A percentile compares a stretch with the other conserved stretches of the same genome.
Evolutionary conservation across 2,888 invertebrate genomes (phyloP).

Genomic region (Polia nebulosa): DNA sequence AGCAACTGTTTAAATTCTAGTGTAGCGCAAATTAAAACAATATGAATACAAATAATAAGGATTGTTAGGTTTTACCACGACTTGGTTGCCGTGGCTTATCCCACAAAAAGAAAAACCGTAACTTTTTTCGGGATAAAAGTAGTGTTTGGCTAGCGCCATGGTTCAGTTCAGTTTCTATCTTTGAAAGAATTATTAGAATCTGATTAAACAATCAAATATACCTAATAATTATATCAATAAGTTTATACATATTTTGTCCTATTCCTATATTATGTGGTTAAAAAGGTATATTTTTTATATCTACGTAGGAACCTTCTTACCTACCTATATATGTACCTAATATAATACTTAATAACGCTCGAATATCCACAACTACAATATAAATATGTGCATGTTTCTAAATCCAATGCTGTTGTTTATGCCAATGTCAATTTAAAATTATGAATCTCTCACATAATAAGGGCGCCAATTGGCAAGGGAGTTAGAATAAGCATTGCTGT

Average conservation of each 20-base stretch:
- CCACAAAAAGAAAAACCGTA: too few relatives aligned
- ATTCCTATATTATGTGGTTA: background rate
- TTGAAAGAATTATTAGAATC: too few relatives aligned
- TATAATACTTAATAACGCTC: constrained; percentile 1
- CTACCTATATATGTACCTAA: background rate
- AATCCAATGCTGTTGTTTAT: constrained; percentile 30
- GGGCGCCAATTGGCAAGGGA: constrained; percentile 42
- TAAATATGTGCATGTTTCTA: constrained; percentile 6
- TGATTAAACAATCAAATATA: too few relatives aligned
- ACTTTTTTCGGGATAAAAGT: background rate
- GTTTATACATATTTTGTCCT: background rate
- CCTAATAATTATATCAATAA: background rate
- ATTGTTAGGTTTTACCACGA: background rate
- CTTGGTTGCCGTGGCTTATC: background rate
- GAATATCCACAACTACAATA: constrained; percentile 9
- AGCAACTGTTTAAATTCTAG: background rate
- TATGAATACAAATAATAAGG: too few relatives aligned
- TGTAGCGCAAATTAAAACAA: too few relatives aligned
- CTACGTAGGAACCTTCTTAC: background rate
- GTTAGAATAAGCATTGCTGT: constrained; percentile 8
- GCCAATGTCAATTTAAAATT: constrained; percentile 33
- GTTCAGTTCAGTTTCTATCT: too few relatives aligned
- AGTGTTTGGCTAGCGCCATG: background rate
- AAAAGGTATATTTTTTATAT: background rate
- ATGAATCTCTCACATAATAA: constrained; percentile 17